phyloP scores from a whole-genome alignment of 2,888 invertebrate species.

The Oligia latruncula region DNA sequence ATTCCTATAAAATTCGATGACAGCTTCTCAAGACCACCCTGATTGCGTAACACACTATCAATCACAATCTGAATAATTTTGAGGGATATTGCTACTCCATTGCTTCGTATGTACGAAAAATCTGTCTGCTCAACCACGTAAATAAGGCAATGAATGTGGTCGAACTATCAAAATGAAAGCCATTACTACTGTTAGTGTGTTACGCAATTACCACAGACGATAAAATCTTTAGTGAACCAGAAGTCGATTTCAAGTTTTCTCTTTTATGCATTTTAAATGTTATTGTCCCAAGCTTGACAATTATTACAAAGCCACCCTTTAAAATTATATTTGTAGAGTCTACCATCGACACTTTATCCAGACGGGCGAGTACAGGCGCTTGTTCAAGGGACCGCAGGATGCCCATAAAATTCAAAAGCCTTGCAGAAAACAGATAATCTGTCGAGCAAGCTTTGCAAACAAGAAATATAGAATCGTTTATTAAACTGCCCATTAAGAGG shows the following conservation, averaged over 20 bases:
- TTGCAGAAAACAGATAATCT: slow-evolving; percentile 53
- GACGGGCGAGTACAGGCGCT: slow-evolving; percentile 11
- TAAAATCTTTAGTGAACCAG: too few relatives aligned
- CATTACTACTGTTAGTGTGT: neutral
- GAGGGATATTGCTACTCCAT: neutral
- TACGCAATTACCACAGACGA: neutral
- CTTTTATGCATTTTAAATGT: neutral
- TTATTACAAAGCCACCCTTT: slow-evolving; percentile 1
- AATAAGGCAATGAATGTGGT: neutral
- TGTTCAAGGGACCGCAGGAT: slow-evolving; percentile 16
- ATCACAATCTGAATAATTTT: neutral
- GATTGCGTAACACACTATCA: neutral
- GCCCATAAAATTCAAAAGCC: slow-evolving; percentile 42
- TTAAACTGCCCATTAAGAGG: slow-evolving; percentile 49
- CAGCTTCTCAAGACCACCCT: neutral
- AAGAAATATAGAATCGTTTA: slow-evolving; percentile 52
- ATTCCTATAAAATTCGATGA: neutral
- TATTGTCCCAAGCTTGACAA: neutral
- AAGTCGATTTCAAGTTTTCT: neutral
- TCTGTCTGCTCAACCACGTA: neutral
- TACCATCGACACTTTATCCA: slow-evolving; percentile 20
- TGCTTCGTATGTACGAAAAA: neutral
- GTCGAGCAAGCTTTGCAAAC: slow-evolving; percentile 39
- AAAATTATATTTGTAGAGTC: neutral
- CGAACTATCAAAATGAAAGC: neutral